Percentiles rank a stretch among this genome's conserved stretches.
phyloP scores from a whole-genome alignment of 2,888 invertebrate genomes.

The Oxystoma pomonae region DNA sequence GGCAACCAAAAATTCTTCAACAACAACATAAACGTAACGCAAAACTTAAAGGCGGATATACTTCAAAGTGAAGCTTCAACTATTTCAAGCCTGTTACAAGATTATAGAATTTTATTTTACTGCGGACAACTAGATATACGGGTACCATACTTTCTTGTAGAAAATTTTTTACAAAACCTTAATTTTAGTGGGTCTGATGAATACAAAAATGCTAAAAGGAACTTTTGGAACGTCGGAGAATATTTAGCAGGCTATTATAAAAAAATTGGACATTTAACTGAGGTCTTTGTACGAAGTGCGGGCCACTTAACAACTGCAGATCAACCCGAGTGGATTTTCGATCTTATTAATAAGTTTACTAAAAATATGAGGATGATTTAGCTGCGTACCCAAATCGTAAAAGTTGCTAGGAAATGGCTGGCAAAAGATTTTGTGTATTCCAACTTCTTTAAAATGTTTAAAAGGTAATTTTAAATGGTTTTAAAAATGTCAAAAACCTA shows the following conservation, averaged over 20 bases:
- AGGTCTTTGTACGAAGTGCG: slow-evolving; percentile 71
- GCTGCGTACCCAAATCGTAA: too few relatives aligned
- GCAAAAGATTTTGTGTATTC: too few relatives aligned
- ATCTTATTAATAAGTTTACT: slow-evolving; percentile 68
- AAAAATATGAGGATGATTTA: too few relatives aligned
- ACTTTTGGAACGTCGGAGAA: slow-evolving; percentile 61
- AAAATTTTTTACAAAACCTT: slow-evolving; percentile 69
- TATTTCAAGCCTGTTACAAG: slow-evolving; percentile 62
- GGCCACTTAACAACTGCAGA: slow-evolving; percentile 81
- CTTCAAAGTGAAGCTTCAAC: slow-evolving; percentile 77
- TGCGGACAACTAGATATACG: slow-evolving; percentile 91
- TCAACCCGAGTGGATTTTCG: slow-evolving; percentile 72
- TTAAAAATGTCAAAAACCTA: too few relatives aligned
- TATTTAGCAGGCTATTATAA: slow-evolving; percentile 75
- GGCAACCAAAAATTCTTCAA: slow-evolving; percentile 69
- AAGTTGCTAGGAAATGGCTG: too few relatives aligned
- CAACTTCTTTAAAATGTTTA: too few relatives aligned
- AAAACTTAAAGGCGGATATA: slow-evolving; percentile 67
- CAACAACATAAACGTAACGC: slow-evolving; percentile 57
- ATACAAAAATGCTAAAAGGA: slow-evolving; percentile 62
- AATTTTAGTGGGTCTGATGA: slow-evolving; percentile 62
- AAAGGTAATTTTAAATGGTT: too few relatives aligned
- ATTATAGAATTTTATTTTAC: slow-evolving; percentile 74
- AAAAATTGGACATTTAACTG: slow-evolving; percentile 65
- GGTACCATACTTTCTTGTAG: slow-evolving; percentile 81